Percentiles rank a stretch among this genome's conserved stretches.
Evolutionary conservation across 2,797 vertebrate genomes (phyloP).

Genomic region (Neostethus bicornis): DNA sequence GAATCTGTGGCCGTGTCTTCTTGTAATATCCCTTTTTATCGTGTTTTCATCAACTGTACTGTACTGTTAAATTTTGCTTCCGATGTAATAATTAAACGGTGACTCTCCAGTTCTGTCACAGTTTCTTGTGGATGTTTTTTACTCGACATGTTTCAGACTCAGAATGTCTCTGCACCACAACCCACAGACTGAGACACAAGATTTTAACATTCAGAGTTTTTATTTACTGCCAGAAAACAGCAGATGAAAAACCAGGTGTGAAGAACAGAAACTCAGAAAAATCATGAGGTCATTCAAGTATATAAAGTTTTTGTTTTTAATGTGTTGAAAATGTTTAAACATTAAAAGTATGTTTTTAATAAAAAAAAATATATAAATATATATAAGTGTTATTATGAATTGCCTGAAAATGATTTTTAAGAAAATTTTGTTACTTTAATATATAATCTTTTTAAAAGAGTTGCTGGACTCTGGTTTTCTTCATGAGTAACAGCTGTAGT

Average conservation of each 20-base stretch:
- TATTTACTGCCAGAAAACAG: conserved; percentile 21
- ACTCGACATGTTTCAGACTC: conserved; percentile 8
- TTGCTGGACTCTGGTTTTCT: conserved; percentile 79
- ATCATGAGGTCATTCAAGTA: conserved; percentile 29
- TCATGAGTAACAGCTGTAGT: conserved; percentile 5
- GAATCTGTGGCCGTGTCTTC: conserved; percentile 70
- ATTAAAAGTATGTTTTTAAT: conserved; percentile 78
- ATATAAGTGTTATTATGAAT: conserved; percentile 81
- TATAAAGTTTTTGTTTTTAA: conserved; percentile 61
- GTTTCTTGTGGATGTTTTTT: conserved; percentile 57
- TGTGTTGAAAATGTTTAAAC: conserved; percentile 65
- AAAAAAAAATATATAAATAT: no score
- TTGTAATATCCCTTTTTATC: conserved; percentile 65
- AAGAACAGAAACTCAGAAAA: conserved; percentile 21
- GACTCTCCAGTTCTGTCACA: conserved; percentile 73
- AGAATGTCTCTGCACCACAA: neutral
- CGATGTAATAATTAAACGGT: conserved; percentile 76
- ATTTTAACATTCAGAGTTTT: neutral
- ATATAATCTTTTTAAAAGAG: conserved; percentile 87
- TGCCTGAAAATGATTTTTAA: conserved; percentile 86
- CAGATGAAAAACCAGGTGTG: conserved; percentile 32
- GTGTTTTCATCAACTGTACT: conserved; percentile 71
- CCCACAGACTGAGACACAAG: neutral
- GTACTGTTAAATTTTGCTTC: conserved; percentile 72
- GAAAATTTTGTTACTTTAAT: conserved; percentile 82